Percentiles rank a stretch among this genome's conserved stretches.
Conservation (phyloP, 1,140 invertebrate species). For the Lerema accius region DNA sequence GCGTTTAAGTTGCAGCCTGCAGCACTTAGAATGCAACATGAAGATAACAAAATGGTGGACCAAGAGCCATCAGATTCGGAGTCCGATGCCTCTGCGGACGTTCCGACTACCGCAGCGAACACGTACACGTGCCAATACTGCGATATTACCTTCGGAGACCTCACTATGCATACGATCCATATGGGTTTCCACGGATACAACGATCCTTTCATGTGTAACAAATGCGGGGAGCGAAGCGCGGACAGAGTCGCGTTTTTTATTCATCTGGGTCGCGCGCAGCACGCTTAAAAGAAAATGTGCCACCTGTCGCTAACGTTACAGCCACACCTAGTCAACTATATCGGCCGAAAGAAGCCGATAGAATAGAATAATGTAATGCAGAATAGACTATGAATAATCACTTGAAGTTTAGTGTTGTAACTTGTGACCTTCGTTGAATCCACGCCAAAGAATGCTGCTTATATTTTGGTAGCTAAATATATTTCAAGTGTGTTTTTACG, state of each 20-base stretch:
- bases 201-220: conserved; percentile 97
- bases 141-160: conserved; percentile 94
- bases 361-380: conserved; percentile 4
- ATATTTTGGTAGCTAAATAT: conserved; percentile 30
- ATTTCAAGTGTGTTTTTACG: conserved; percentile 27
- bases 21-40: conserved; percentile 76
- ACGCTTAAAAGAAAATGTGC: conserved; percentile 81
- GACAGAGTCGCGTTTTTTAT: conserved; percentile 96
- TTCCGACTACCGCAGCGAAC: conserved; percentile 42
- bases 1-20: conserved; percentile 89
- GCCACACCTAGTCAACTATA: conserved; percentile 51
- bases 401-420: conserved; percentile 16
- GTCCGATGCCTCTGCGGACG: conserved; percentile 59
- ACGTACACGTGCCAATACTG: conserved; percentile 92
- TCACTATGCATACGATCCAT: conserved; percentile 96
- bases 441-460: conserved; percentile 46
- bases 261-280: conserved; percentile 93
- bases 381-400: conserved; percentile 7
- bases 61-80: conserved; percentile 75
- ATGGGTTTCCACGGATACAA: conserved; percentile 97
- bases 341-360: conserved; percentile 26
- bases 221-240: conserved; percentile 92
- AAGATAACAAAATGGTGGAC: conserved; percentile 65
- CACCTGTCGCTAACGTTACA: background rate
- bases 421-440: conserved; percentile 31